Evolutionary conservation across 23 tunicate species (phyloP).

Genomic region (Trididemnum miniatum): DNA sequence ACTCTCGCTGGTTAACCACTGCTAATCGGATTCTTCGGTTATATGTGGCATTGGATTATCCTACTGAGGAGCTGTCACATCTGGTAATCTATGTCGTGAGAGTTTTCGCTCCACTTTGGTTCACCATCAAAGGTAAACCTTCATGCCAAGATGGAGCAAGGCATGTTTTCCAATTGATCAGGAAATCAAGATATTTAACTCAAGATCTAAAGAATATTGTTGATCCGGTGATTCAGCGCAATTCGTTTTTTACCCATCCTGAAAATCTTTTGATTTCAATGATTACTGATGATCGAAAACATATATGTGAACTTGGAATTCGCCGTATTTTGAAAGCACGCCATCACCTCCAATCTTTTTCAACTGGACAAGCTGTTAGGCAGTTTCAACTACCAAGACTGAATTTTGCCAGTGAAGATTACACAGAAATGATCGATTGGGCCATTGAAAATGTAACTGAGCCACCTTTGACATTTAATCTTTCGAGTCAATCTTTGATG

Average conservation of each 20-base stretch:
- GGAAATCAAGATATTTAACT: constrained; percentile 5
- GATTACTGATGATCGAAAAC: not conserved
- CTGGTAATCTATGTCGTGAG: not conserved
- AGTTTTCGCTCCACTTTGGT: constrained; percentile 27
- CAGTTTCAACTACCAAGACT: constrained; percentile 9
- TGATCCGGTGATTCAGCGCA: constrained; percentile 7
- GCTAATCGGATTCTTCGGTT: constrained; percentile 6
- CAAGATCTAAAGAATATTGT: not conserved
- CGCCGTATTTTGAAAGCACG: constrained; percentile 2
- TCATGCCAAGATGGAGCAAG: constrained; percentile 20
- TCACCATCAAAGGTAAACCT: not conserved
- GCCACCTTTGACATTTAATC: not conserved
- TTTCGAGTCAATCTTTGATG: not conserved
- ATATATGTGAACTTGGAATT: constrained; percentile 1
- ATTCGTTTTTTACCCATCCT: not conserved
- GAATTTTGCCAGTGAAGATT: constrained; percentile 2
- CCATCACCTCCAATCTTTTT: too few species aligned
- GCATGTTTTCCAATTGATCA: constrained; percentile 13
- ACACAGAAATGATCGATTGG: constrained; percentile 12
- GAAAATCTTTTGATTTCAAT: not conserved
- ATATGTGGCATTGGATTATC: constrained; percentile 2
- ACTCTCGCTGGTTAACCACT: constrained; percentile 11
- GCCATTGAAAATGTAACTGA: constrained; percentile 1
- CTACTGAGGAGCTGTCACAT: not conserved
- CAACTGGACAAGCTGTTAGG: constrained; percentile 4